Conservation (phyloP, 2,797 vertebrate genomes). For the Pseudomugil gertrudae region DNA sequence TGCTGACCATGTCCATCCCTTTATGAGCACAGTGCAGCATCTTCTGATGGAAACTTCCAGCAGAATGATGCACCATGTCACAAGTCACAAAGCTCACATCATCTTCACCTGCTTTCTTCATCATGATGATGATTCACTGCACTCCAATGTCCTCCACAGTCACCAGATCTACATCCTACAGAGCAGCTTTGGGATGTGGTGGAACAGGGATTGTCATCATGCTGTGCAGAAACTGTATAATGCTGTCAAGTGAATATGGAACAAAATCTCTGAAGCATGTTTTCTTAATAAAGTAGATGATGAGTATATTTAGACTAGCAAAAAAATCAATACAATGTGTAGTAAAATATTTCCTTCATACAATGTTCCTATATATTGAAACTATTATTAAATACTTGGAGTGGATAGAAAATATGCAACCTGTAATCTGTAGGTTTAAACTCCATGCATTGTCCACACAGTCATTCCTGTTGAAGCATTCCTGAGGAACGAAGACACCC, state of each 20-base stretch:
- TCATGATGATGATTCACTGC: neutral
- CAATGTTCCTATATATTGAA: neutral
- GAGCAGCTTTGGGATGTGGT: neutral
- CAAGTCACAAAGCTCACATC: neutral
- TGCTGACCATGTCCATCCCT: too few species aligned
- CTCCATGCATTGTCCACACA: neutral
- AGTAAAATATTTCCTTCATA: neutral
- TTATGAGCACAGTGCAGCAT: too few species aligned
- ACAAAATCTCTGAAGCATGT: neutral
- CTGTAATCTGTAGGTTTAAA: neutral
- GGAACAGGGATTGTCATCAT: neutral
- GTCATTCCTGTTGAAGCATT: slow-evolving; percentile 11
- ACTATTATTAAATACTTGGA: neutral
- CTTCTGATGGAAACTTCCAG: too few species aligned
- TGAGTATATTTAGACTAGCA: neutral
- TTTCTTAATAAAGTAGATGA: neutral
- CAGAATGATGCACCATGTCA: neutral
- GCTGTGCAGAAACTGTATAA: neutral
- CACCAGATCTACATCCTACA: neutral
- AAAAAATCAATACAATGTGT: neutral
- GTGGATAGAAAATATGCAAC: neutral
- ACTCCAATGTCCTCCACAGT: neutral
- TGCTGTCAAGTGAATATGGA: neutral
- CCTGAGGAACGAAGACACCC: slow-evolving; percentile 8
- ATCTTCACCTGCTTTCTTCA: neutral